A percentile compares a stretch with the other conserved stretches of the same genome.
phyloP scores from a whole-genome alignment of 2,113 vertebrate genomes.

The Dolichallabes microphthalmus region DNA sequence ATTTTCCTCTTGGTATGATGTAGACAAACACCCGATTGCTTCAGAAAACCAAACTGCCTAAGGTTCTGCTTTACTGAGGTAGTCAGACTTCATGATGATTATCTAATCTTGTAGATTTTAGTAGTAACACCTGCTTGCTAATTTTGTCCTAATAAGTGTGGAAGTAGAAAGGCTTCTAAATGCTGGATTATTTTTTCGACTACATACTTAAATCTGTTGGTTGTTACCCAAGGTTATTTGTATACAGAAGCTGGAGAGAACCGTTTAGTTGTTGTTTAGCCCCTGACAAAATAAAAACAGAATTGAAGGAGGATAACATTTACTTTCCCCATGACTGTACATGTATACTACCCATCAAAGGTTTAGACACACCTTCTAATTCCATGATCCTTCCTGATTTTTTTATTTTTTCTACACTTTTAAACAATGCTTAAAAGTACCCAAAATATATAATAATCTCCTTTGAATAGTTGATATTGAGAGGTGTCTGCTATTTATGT shows the following conservation, averaged over 20 bases:
- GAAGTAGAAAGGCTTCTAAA: background rate
- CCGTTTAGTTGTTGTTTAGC: background rate
- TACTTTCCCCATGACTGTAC: background rate
- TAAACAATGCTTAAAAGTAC: too few species aligned
- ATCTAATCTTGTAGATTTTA: background rate
- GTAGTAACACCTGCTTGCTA: background rate
- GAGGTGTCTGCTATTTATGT: too few species aligned
- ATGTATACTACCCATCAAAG: too few species aligned
- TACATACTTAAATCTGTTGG: background rate
- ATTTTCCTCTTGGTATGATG: background rate
- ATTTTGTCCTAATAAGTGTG: background rate
- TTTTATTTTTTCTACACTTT: too few species aligned
- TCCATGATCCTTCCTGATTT: too few species aligned
- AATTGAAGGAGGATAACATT: too few species aligned
- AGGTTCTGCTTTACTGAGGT: background rate
- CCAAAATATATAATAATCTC: too few species aligned
- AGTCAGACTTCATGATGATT: background rate
- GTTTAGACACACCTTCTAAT: too few species aligned
- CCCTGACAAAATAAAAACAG: background rate
- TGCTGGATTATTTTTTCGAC: background rate
- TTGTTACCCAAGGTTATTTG: background rate
- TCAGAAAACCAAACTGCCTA: background rate
- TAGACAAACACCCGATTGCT: background rate
- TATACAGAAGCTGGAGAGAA: background rate
- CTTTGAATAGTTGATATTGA: too few species aligned